Evolutionary conservation across 2,888 invertebrate species (phyloP).

Genomic region (Myathropa florea): DNA sequence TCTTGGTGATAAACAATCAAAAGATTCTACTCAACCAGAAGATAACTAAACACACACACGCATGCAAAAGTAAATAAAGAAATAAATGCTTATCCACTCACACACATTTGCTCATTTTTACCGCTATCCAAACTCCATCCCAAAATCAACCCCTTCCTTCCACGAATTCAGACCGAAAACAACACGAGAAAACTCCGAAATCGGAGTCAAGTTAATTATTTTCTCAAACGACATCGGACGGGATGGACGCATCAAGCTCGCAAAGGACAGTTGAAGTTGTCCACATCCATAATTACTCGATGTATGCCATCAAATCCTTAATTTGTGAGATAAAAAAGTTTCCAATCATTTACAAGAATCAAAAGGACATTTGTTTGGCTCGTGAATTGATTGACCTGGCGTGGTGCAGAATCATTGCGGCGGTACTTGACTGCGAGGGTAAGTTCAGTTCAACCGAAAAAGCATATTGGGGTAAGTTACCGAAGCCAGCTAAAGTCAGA

Average conservation of each 20-base stretch:
- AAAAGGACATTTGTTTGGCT: background rate
- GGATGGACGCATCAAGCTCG: background rate
- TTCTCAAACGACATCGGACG: background rate
- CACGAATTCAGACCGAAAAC: background rate
- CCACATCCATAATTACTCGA: constrained; percentile 41
- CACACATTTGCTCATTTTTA: background rate
- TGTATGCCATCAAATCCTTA: background rate
- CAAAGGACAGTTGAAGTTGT: background rate
- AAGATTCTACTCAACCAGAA: too few relatives aligned
- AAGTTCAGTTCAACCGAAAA: background rate
- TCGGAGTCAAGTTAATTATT: background rate
- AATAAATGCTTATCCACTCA: background rate
- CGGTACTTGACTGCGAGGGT: background rate
- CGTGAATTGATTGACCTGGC: background rate
- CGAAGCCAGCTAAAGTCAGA: too few relatives aligned
- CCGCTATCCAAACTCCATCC: background rate
- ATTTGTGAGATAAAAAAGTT: constrained; percentile 13
- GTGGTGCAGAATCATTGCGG: constrained; percentile 3
- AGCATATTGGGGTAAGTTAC: constrained; percentile 29
- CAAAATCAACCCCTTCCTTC: background rate
- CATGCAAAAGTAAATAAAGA: too few relatives aligned
- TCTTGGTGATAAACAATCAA: too few relatives aligned
- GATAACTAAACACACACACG: too few relatives aligned
- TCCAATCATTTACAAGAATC: constrained; percentile 20
- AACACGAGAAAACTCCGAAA: background rate